Conservation (phyloP, 2,888 invertebrate species). For the Eristalis pertinax region DNA sequence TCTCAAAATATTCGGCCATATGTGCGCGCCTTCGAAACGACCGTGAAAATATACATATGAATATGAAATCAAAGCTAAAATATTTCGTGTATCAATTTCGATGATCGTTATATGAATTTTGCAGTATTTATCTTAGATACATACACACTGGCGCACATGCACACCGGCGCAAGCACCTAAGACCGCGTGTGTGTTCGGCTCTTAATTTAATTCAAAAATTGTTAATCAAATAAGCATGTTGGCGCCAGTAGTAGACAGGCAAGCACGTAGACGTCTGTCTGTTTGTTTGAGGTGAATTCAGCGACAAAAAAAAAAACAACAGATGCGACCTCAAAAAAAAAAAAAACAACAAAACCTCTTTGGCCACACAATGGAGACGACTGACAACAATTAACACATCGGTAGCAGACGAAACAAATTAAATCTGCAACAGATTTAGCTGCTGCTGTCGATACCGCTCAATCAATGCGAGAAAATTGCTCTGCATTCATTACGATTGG, state of each 20-base stretch:
- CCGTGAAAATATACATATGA: not conserved
- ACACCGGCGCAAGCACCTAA: no score
- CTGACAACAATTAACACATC: slow-evolving; percentile 42
- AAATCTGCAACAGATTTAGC: slow-evolving; percentile 29
- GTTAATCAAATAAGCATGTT: slow-evolving; percentile 69
- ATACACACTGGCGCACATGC: not conserved
- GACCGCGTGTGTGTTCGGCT: not conserved
- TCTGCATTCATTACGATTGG: not conserved
- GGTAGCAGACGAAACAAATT: slow-evolving; percentile 40
- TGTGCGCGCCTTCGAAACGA: not conserved
- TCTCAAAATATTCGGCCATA: slow-evolving; percentile 2
- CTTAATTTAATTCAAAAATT: slow-evolving; percentile 63
- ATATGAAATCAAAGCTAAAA: slow-evolving; percentile 1
- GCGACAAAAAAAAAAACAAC: not conserved
- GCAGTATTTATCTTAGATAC: slow-evolving; percentile 41
- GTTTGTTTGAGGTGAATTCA: not conserved
- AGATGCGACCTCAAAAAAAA: not conserved
- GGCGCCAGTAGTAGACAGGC: slow-evolving; percentile 64
- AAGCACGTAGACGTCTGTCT: slow-evolving; percentile 24
- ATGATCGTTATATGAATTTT: slow-evolving; percentile 11
- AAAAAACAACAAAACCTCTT: slow-evolving; percentile 5
- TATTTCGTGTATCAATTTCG: not conserved
- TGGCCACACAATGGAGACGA: slow-evolving; percentile 29
- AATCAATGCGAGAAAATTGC: slow-evolving; percentile 2
- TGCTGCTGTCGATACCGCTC: slow-evolving; percentile 7